phyloP scores from a whole-genome alignment of 2,113 vertebrate species.

The Trogon surrucura region DNA sequence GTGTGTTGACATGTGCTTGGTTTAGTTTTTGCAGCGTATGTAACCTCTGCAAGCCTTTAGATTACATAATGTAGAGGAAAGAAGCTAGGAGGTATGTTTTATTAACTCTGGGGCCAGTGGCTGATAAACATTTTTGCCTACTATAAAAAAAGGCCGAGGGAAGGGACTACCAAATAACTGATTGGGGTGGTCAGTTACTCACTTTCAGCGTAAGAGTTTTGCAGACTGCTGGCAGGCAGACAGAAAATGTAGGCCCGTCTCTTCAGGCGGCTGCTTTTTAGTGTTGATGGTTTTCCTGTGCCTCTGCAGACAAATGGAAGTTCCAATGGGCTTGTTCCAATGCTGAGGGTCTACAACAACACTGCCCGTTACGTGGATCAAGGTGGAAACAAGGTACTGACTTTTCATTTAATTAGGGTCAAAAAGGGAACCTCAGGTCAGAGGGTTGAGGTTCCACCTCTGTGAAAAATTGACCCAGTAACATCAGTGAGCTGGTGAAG shows the following conservation, averaged over 20 bases:
- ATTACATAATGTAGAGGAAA: neutral
- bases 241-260: neutral
- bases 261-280: neutral
- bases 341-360: slow-evolving; percentile 98
- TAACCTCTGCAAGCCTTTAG: neutral
- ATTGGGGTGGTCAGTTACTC: neutral
- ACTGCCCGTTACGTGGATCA: slow-evolving; percentile 97
- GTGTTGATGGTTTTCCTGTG: neutral
- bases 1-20: neutral
- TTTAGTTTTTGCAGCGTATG: no score
- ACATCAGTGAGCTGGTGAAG: neutral
- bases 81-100: neutral
- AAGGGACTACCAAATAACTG: neutral
- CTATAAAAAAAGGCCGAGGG: fast-evolving
- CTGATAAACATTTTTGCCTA: fast-evolving
- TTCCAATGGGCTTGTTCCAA: slow-evolving; percentile 94
- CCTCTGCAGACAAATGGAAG: slow-evolving; percentile 89
- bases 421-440: fast-evolving
- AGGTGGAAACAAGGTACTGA: slow-evolving; percentile 93
- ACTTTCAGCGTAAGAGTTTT: neutral
- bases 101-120: neutral
- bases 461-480: neutral
- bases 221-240: neutral
- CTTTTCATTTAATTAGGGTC: fast-evolving
- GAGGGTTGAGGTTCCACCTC: neutral